Evolutionary conservation across 2,113 vertebrate genomes (phyloP).

Genomic region (Indicator indicator): DNA sequence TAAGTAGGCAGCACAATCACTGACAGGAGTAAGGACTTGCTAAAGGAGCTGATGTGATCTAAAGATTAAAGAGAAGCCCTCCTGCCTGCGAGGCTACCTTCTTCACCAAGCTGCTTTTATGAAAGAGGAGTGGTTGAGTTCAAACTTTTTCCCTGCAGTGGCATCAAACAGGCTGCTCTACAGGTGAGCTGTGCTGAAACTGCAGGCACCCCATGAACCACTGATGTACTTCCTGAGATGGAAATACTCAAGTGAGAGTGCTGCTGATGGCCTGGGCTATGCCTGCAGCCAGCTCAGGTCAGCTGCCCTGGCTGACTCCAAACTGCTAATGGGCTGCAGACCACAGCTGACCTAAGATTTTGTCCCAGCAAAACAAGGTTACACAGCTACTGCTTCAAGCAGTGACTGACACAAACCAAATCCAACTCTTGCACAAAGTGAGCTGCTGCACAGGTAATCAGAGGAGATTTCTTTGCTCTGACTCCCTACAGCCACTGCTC

Average conservation of each 20-base stretch:
- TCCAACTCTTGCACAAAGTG: background rate
- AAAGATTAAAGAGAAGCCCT: background rate
- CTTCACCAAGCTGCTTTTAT: background rate
- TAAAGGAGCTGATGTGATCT: background rate
- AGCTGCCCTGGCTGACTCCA: no score
- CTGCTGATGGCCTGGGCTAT: background rate
- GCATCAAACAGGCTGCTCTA: background rate
- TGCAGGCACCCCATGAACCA: background rate
- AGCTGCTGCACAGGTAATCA: background rate
- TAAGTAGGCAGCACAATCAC: background rate
- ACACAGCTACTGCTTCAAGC: background rate
- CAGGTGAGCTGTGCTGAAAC: background rate
- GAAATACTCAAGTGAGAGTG: background rate
- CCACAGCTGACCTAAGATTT: no score
- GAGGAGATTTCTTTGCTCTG: rapidly evolving
- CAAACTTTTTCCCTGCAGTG: background rate
- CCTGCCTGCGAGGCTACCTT: background rate
- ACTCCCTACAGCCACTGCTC: rapidly evolving
- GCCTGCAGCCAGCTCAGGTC: no score
- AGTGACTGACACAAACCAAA: background rate
- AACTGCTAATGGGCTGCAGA: no score
- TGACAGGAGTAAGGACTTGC: background rate
- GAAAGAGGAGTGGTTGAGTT: background rate
- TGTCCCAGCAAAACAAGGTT: no score
- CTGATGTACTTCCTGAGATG: background rate